A percentile compares a stretch with the other conserved stretches of the same genome.
These are phyloP conservation scores for Tuberolachnus salignus DNA, from an alignment of 2,888 invertebrate species.

Conservation along the genomic window DNA sequence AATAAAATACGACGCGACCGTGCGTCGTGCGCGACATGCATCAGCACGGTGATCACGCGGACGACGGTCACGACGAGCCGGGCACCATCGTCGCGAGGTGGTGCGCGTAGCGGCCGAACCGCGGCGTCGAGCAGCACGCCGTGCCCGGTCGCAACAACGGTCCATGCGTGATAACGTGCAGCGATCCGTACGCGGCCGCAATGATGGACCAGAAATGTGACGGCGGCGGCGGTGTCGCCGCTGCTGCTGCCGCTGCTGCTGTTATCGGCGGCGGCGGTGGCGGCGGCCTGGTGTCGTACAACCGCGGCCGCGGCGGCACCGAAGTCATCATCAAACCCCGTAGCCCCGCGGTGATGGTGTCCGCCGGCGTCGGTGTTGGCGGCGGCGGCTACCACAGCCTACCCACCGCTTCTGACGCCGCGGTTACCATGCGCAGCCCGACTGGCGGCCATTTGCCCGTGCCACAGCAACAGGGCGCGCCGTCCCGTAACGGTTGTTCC, in stretches of 20 bases:
- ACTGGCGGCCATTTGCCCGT: conserved; percentile 39
- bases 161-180: conserved; percentile 53
- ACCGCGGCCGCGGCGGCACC: conserved; percentile 48
- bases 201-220: conserved; percentile 57
- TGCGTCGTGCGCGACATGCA: conserved; percentile 21
- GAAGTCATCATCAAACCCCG: conserved; percentile 55
- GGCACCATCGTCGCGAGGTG: conserved; percentile 37
- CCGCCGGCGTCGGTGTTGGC: conserved; percentile 29
- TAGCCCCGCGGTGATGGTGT: conserved; percentile 37
- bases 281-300: conserved; percentile 43
- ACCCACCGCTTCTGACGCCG: conserved; percentile 20
- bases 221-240: conserved; percentile 44
- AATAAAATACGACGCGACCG: neutral
- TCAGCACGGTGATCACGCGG: conserved; percentile 18
- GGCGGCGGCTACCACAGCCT: conserved; percentile 32
- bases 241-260: conserved; percentile 17
- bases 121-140: conserved; percentile 51
- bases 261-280: conserved; percentile 33
- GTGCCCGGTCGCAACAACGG: conserved; percentile 35
- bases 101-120: conserved; percentile 53
- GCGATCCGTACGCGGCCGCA: conserved; percentile 44
- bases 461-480: conserved; percentile 57
- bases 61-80: conserved; percentile 29
- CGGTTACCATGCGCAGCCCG: conserved; percentile 43
- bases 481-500: conserved; percentile 62